Evolutionary conservation across 2,113 vertebrate genomes (phyloP), one percentile per base, ranked within the genome.

Genomic region (Tragelaphus strepsiceros): DNA sequence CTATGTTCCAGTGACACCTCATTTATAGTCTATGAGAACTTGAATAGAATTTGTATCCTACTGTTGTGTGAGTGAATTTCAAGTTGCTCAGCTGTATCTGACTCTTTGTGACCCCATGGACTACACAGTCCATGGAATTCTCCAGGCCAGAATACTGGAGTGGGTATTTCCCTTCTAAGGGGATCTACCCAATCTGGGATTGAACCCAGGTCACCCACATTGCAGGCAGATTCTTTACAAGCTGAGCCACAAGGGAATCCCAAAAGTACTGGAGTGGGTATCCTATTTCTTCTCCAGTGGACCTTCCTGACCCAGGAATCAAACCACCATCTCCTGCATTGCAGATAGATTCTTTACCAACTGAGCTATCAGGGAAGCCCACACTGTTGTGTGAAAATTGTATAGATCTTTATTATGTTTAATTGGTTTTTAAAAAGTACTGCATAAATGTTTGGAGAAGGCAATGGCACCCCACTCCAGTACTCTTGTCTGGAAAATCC

Each of bases 271-370:
- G 35, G 67, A 39, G 19, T 39, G 10, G 67, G 5, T 74, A 39
- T 22, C 10, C n/a, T 22, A 39, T 74, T 74, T 35, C n/a, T 39
- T 74, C 67, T 74, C n/a, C n/a, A 74, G 67, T 74, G 19, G 67
- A 74, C 19, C 19, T 74, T 74, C 19, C 35, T 39, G n/a, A 74
- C n/a, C 67, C 67, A 74, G 67, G 19, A 74, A 74, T 22, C 21
- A 2, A 74, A 39, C n/a, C 0, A 0, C 11, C 1, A 39, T 74
- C 67, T 39, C 67, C n/a, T 39, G n/a, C n/a, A 22, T 6, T 74
- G 67, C n/a, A 39, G n/a, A 35, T 1, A 1, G 19, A 74, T 74
- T 74, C n/a, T 39, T 39, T 74, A 74, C 67, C 67, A 39, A 39
- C n/a, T 74, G n/a, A 74, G n/a, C n/a, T 39, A 39, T 13, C 67